These are phyloP conservation scores for Aphodius sticticus DNA, from an alignment of 2,888 invertebrate genomes.

Conservation along the genomic window DNA sequence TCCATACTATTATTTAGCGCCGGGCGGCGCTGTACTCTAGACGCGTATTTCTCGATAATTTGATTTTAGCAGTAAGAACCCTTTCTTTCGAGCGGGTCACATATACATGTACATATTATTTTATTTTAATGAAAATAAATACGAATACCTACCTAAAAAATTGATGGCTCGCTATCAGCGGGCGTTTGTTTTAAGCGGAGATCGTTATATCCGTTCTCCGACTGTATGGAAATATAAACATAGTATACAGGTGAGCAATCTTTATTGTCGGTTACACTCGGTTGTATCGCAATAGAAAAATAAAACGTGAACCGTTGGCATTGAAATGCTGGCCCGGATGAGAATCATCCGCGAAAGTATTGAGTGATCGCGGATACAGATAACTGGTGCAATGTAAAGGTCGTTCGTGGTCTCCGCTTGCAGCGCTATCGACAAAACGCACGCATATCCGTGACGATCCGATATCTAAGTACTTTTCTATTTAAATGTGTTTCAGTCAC, in stretches of 20 bases:
- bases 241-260: not conserved
- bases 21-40: too few relatives aligned
- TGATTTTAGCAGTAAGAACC: too few relatives aligned
- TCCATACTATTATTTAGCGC: too few relatives aligned
- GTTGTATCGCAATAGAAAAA: constrained; percentile 14
- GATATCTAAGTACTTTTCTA: constrained; percentile 26
- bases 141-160: too few relatives aligned
- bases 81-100: too few relatives aligned
- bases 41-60: too few relatives aligned
- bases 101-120: too few relatives aligned
- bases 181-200: too few relatives aligned
- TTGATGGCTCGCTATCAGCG: too few relatives aligned
- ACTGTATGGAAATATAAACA: too few relatives aligned
- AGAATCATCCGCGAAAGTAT: constrained; percentile 38
- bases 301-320: constrained; percentile 23
- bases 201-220: too few relatives aligned
- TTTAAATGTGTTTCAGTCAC: constrained; percentile 17
- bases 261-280: not conserved
- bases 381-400: constrained; percentile 45
- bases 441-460: constrained; percentile 35
- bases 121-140: too few relatives aligned
- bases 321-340: constrained; percentile 31
- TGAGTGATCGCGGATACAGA: constrained; percentile 41
- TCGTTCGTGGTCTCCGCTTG: constrained; percentile 39
- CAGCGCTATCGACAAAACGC: constrained; percentile 34